Percentiles rank a stretch among this genome's conserved stretches.
phyloP scores from a whole-genome alignment of 2,888 invertebrate species.

The Agrochola macilenta region DNA sequence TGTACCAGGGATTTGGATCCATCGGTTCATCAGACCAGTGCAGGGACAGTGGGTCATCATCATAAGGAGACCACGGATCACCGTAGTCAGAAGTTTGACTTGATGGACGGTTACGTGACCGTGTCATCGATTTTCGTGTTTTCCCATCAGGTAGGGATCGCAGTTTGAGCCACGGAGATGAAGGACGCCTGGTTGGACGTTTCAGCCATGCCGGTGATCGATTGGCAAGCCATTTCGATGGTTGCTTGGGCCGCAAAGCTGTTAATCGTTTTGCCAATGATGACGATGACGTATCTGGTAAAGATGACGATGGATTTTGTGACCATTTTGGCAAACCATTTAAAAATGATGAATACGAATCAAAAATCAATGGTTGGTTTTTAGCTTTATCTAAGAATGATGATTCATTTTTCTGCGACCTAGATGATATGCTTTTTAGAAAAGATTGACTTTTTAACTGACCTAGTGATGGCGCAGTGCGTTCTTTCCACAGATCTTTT shows the following conservation, averaged over 20 bases:
- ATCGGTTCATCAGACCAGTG: conserved; percentile 9
- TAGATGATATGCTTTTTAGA: background rate
- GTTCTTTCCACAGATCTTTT: conserved; percentile 2
- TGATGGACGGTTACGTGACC: background rate
- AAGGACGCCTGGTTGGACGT: conserved; percentile 17
- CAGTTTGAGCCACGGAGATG: background rate
- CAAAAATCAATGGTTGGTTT: background rate
- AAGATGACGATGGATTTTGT: background rate
- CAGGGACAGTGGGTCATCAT: conserved; percentile 12
- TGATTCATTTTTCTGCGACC: background rate
- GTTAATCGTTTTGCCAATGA: conserved; percentile 12
- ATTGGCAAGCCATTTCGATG: background rate
- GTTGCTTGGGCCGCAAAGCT: background rate
- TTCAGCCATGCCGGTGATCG: conserved; percentile 29
- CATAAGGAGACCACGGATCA: conserved; percentile 14
- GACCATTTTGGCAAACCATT: conserved; percentile 3
- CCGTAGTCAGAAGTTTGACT: background rate
- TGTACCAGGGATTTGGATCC: background rate
- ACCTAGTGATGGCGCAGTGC: background rate
- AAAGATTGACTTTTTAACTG: conserved; percentile 1
- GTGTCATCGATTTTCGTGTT: conserved; percentile 18
- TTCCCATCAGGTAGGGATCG: background rate
- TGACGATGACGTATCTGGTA: conserved; percentile 2
- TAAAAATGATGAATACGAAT: conserved; percentile 3
- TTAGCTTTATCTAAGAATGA: background rate